Base-by-base conservation (phyloP, 64 coral and sea anemone species). In the Cladopsammia gracilis region DNA sequence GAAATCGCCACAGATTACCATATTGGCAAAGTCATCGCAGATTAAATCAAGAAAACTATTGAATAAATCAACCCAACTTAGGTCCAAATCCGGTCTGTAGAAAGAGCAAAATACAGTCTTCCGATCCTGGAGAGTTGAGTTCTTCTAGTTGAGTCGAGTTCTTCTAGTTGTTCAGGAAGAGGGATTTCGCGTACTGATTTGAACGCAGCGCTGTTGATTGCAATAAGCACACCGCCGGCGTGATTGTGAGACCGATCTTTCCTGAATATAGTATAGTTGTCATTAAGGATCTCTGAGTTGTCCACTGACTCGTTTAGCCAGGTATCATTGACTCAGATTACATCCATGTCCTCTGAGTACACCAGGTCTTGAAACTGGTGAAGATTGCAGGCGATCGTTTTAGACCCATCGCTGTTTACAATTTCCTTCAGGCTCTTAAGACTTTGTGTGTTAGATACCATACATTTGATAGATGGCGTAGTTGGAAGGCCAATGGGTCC, bases 291-390 rank as follows among this genome's bases (percentile, higher is more conserved):
- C 68, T 90, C 76, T 25, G 58, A 80, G 62, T 90, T 69, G 50
- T 68, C 62, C 14, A 82, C 52, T 19, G 48, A 64, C 19, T 91
- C 65, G 76, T 91, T 73, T 10, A 88, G 52, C 86, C 70, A 76
- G 14, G 86, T 88, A 20, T 88, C 86, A 59, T 76, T 88, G 51
- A 75, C 86, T 24, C 86, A 88, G 50, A 88, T 49, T 46, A 91
- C 60, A 68, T 69, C 89, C 58, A 73, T 25, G 58, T 91, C 70
- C 18, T 91, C 66, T 46, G 77, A 62, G 51, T 91, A 91, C 4
- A 91, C 78, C n/a, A 90, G 88, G 64, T 82, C 88, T 68, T 83
- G 89, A 91, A 91, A 91, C 16, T 57, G 77, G 51, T 72, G 89
- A 16, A 91, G 65, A 64, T 82, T 91, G 86, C 69, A 88, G 64